phyloP scores from a whole-genome alignment of 2,797 vertebrate genomes.

The Sebastes iracundus region DNA sequence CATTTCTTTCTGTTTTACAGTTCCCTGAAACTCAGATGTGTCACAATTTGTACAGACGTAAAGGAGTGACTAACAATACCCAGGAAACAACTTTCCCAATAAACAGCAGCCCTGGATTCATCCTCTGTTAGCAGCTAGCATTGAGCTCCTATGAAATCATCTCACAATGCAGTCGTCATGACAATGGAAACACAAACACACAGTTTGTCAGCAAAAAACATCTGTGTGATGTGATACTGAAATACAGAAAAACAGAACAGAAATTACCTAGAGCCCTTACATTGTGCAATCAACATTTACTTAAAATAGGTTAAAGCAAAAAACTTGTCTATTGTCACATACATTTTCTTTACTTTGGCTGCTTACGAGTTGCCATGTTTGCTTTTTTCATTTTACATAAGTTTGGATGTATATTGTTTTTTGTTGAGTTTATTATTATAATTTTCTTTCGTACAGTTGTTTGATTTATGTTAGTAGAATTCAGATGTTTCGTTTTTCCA shows the following conservation, averaged over 20 bases:
- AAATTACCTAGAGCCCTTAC: not conserved
- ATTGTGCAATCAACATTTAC: not conserved
- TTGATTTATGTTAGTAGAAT: not conserved
- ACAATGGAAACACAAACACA: not conserved
- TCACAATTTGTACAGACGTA: not conserved
- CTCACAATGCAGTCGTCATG: not conserved
- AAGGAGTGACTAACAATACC: not conserved
- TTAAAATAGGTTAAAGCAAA: not conserved
- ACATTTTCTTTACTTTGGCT: not conserved
- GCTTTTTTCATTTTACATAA: not conserved
- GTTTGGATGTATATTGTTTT: not conserved
- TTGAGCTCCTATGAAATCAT: not conserved
- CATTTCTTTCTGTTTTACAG: not conserved
- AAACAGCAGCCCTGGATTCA: not conserved
- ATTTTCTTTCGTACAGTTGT: not conserved
- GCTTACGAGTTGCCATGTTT: not conserved
- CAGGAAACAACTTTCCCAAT: not conserved
- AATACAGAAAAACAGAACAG: not conserved
- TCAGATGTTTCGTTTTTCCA: not conserved
- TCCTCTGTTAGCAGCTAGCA: not conserved
- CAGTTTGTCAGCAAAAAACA: not conserved
- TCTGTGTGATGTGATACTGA: not conserved
- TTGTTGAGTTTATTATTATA: accelerated
- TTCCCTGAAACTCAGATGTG: not conserved
- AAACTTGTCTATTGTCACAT: too few species aligned